Base-by-base conservation (phyloP, 1,140 invertebrate genomes). In the Drosophila lini region DNA sequence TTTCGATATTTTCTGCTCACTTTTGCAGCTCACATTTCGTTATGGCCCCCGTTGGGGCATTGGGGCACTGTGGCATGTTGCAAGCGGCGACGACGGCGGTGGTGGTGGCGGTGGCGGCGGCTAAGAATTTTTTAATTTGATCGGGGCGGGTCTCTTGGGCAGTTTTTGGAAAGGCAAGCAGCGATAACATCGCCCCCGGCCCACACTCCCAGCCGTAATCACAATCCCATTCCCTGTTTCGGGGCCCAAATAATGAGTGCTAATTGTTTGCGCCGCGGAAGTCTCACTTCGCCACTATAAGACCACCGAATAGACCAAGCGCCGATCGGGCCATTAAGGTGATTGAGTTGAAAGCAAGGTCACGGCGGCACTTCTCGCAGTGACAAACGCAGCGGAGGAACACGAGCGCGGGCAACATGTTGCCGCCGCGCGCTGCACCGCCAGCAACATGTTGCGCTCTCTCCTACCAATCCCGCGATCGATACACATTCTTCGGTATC, bases 121-220 rank as follows among this genome's bases (percentile, higher is more conserved):
- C 50, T 83, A 86, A 88, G 84, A 86, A 86, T 86, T 86, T 83
- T 86, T 86, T 86, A 86, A 86, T 86, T 86, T 86, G 84, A 74
- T 45, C 61, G 44, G 80, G 82, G 76, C 83, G 75, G 62, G 70
- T 59, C 63, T 68, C 10, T 57, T 75, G 59, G 55, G 58, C 63
- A 70, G 48, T 61, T 59, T 75, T 58, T 57, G 71, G 82, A 86
- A 86, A 86, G 83, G 83, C 84, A 86, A 36, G 8, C 31, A 10
- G 31, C 63, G 83, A 86, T 86, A 83, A 83, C 76, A 86, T 86
- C 83, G 63, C 61, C 41, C 11, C 38, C 50, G 59, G 45, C 62
- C 48, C 58, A 74, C 50, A 53, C 2, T 34, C 50, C 16, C 32
- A 55, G 22, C 8, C 13, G 19, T 34, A 55, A 55, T 38, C 34